Base-by-base conservation (phyloP, 2,888 invertebrate genomes). In the Bedellia somnulentella region DNA sequence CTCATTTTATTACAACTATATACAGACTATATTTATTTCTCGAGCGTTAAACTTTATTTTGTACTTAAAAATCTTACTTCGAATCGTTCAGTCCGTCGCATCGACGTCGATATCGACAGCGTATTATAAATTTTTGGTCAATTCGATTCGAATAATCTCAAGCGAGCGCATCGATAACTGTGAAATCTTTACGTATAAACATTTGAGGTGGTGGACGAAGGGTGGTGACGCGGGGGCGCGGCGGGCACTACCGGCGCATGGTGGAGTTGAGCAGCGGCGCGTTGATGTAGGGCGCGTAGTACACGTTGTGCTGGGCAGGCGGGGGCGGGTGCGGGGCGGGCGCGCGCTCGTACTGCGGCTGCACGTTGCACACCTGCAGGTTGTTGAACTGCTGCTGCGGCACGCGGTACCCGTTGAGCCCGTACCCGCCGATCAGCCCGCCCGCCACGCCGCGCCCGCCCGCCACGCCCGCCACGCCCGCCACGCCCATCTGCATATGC, bases 371-470 rank as follows among this genome's bases (percentile, higher is more conserved):
- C 80, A 87, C 57, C 3, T 56, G 89, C 38, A 91, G 79, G 58
- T 91, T 89, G 43, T 89, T 89, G 57, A 91, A 89, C 62, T 90
- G 91, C 57, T 88, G 88, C 52, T 85, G 84, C 1, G 86, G 82
- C 80, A 93, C 88, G 29, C 89, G 76, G 60, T 93, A 93, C 24
- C 90, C 86, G 57, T 88, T 89, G 35, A 88, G 76, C 22, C 84
- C 81, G 55, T 93, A 93, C 49, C 62, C 62, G 50, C 64, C 61
- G 32, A 86, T 82, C 77, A 92, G n/a, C n/a, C n/a, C n/a, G n/a
- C n/a, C n/a, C n/a, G n/a, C n/a, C n/a, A n/a, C n/a, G n/a, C n/a
- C n/a, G n/a, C n/a, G n/a, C n/a, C n/a, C n/a, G n/a, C n/a, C n/a
- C n/a, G n/a, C n/a, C n/a, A n/a, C n/a, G n/a, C n/a, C n/a, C n/a